Evolutionary conservation across 2,888 invertebrate genomes (phyloP).

Genomic region (Microctonus aethiopoides): DNA sequence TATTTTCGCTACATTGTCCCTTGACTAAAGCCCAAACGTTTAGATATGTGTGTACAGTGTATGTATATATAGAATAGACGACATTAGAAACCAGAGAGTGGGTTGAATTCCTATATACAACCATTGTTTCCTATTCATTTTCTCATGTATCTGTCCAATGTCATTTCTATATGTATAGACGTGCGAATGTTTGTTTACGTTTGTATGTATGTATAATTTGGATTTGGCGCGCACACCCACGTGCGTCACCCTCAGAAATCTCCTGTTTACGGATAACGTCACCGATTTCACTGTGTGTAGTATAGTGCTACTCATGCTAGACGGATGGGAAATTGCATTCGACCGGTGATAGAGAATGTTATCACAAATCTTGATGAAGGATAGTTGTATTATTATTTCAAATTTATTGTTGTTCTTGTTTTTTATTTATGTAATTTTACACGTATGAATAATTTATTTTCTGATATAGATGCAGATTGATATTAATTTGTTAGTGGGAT

Average conservation of each 20-base stretch:
- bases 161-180: not conserved
- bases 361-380: not conserved
- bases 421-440: too few species aligned
- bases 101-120: slow-evolving; percentile 1
- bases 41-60: too few species aligned
- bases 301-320: not conserved
- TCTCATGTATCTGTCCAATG: not conserved
- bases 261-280: not conserved
- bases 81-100: not conserved
- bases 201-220: not conserved
- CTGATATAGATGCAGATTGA: too few species aligned
- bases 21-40: slow-evolving; percentile 19
- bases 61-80: too few species aligned
- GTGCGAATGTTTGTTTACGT: not conserved
- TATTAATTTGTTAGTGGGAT: too few species aligned
- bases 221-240: not conserved
- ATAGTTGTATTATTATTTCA: not conserved
- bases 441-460: too few species aligned
- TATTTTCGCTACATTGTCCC: slow-evolving; percentile 52
- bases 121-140: not conserved
- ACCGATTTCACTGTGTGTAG: not conserved
- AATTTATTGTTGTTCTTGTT: too few species aligned
- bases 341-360: not conserved
- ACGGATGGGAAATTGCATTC: not conserved
- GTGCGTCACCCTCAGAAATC: not conserved